A percentile compares a stretch with the other conserved stretches of the same genome.
Conservation (phyloP, 2,888 invertebrate species). For the Thera britannica region DNA sequence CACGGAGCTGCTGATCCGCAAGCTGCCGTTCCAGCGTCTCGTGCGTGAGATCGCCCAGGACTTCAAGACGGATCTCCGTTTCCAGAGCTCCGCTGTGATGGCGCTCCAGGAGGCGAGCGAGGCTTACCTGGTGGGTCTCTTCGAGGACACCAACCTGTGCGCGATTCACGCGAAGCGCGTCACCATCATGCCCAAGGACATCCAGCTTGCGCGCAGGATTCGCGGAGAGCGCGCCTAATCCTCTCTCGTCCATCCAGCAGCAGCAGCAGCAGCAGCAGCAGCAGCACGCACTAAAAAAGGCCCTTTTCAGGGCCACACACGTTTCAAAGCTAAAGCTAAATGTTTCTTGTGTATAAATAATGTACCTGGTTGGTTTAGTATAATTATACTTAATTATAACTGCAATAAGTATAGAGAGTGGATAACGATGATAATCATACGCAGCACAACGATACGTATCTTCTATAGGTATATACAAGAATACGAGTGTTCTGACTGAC, state of each 20-base stretch:
- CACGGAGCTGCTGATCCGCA: slow-evolving; percentile 88
- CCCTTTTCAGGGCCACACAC: not conserved
- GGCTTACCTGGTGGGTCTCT: slow-evolving; percentile 96
- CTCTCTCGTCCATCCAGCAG: not conserved
- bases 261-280: not conserved
- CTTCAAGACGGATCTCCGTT: slow-evolving; percentile 88
- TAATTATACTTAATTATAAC: too few species aligned
- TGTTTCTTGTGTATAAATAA: too few species aligned
- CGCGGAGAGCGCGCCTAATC: slow-evolving; percentile 97
- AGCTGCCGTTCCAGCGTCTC: slow-evolving; percentile 89
- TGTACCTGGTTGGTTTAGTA: too few species aligned
- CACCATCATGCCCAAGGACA: slow-evolving; percentile 99
- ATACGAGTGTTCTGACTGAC: too few species aligned
- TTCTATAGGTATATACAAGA: too few species aligned
- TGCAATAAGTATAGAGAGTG: too few species aligned
- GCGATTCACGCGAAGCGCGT: slow-evolving; percentile 99
- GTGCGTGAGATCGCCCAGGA: slow-evolving; percentile 91
- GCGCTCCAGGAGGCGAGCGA: slow-evolving; percentile 90
- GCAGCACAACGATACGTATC: too few species aligned
- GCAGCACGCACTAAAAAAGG: not conserved
- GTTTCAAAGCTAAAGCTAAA: not conserved
- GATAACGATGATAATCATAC: too few species aligned
- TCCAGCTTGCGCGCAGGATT: slow-evolving; percentile 97
- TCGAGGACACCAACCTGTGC: slow-evolving; percentile 99
- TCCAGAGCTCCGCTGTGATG: slow-evolving; percentile 89